Percentiles rank a stretch among this genome's conserved stretches.
Evolutionary conservation across 2,888 invertebrate species (phyloP).

Genomic region (Ornithoptera priamus): DNA sequence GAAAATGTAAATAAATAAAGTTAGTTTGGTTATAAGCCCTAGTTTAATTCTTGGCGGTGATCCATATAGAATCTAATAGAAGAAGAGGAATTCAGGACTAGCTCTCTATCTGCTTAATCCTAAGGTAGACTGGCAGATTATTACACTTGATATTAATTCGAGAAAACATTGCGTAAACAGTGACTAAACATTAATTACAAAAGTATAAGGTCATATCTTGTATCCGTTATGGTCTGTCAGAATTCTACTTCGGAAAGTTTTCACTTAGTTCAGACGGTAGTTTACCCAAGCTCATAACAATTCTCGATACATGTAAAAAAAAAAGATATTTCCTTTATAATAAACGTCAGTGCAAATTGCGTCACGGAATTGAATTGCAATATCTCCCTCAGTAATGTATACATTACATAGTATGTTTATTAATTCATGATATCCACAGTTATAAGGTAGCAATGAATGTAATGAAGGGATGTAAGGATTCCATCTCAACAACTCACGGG

Average conservation of each 20-base stretch:
- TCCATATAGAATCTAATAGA: too few species aligned
- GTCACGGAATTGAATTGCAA: slow-evolving; percentile 29
- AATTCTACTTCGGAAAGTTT: slow-evolving; percentile 26
- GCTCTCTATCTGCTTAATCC: too few species aligned
- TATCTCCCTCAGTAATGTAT: slow-evolving; percentile 25
- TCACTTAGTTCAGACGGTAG: background rate
- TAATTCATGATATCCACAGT: background rate
- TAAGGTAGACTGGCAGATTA: too few species aligned
- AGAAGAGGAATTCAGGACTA: too few species aligned
- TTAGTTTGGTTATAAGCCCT: too few species aligned
- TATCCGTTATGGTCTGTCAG: slow-evolving; percentile 10
- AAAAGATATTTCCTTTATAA: slow-evolving; percentile 9
- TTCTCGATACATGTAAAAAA: slow-evolving; percentile 22
- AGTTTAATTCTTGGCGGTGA: too few species aligned
- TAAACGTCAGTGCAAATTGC: slow-evolving; percentile 17
- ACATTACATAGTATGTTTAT: slow-evolving; percentile 12
- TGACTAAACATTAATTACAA: too few species aligned
- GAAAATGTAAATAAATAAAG: too few species aligned
- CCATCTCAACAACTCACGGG: too few species aligned
- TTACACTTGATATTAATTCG: too few species aligned
- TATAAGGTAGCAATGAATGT: slow-evolving; percentile 3
- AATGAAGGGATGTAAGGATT: too few species aligned
- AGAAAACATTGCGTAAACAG: too few species aligned
- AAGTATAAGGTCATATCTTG: slow-evolving; percentile 1
- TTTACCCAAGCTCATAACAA: background rate